These are phyloP conservation scores for Morbakka virulenta DNA, from an alignment of 30 jellyfish, hydroid and myxozoan species.

Conservation along the genomic window DNA sequence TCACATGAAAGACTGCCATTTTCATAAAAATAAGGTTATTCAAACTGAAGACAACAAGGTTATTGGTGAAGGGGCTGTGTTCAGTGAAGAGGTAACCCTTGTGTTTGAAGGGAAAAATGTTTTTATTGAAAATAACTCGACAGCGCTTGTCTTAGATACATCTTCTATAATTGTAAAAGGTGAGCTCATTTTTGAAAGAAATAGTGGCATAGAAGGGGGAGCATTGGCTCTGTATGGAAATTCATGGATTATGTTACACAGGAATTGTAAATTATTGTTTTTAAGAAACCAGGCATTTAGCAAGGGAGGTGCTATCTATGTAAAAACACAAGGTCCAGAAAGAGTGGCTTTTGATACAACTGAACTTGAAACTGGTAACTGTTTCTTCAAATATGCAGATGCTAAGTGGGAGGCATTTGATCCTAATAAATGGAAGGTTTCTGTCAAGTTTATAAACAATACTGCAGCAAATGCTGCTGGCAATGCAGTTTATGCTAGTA, in stretches of 20 bases:
- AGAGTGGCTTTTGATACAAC: slow-evolving; percentile 65
- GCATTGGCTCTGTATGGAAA: slow-evolving; percentile 63
- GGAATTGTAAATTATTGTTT: slow-evolving; percentile 20
- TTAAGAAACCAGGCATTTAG: slow-evolving; percentile 52
- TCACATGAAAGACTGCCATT: slow-evolving; percentile 11
- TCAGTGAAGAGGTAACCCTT: slow-evolving; percentile 46
- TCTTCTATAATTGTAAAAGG: slow-evolving; percentile 3
- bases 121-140: slow-evolving; percentile 13
- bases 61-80: slow-evolving; percentile 83
- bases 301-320: slow-evolving; percentile 81
- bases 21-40: slow-evolving; percentile 33
- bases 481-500: slow-evolving; percentile 53
- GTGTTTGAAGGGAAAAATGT: not conserved
- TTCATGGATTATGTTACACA: slow-evolving; percentile 18
- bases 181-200: slow-evolving; percentile 8
- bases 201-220: slow-evolving; percentile 76
- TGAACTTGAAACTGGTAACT: slow-evolving; percentile 42
- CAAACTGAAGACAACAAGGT: slow-evolving; percentile 71
- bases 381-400: slow-evolving; percentile 50
- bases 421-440: slow-evolving; percentile 41
- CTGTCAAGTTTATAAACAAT: slow-evolving; percentile 45
- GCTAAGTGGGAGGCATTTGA: not conserved
- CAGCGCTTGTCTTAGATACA: slow-evolving; percentile 68
- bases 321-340: slow-evolving; percentile 45
- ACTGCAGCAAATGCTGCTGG: slow-evolving; percentile 73